Conservation (phyloP, 1,140 invertebrate genomes). For the Holcopasites calliopsidis region DNA sequence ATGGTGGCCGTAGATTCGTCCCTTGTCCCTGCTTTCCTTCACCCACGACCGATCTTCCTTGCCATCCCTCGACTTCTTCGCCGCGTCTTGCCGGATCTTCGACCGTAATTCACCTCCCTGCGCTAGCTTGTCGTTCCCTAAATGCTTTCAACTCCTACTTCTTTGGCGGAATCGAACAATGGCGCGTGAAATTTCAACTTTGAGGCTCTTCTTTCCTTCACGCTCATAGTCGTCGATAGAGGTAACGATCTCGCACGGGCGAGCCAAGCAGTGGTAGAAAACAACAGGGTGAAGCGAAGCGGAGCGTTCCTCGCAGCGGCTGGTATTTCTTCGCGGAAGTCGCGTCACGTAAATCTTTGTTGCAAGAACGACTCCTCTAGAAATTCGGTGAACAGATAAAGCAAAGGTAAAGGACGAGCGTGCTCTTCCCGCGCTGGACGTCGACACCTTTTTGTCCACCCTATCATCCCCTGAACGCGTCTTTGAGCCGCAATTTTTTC, state of each 20-base stretch:
- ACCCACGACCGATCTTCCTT: constrained; percentile 39
- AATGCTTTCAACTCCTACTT: constrained; percentile 77
- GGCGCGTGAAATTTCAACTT: constrained; percentile 79
- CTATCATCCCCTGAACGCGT: no score
- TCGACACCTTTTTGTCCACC: background rate
- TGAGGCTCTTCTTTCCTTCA: constrained; percentile 64
- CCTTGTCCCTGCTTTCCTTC: constrained; percentile 51
- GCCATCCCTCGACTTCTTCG: constrained; percentile 52
- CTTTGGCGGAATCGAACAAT: constrained; percentile 76
- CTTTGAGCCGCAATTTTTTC: no score
- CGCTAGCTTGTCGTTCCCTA: constrained; percentile 69
- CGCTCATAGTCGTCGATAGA: no score
- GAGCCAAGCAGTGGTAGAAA: constrained; percentile 19
- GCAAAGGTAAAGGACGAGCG: background rate
- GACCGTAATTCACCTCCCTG: constrained; percentile 76
- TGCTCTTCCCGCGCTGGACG: background rate
- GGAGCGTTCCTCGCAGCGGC: constrained; percentile 39
- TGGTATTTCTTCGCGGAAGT: constrained; percentile 56
- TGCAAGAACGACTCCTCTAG: constrained; percentile 55
- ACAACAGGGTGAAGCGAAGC: constrained; percentile 42
- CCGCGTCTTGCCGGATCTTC: constrained; percentile 65
- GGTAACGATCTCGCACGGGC: background rate
- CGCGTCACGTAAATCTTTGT: constrained; percentile 59
- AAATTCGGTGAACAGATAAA: constrained; percentile 56
- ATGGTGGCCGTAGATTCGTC: constrained; percentile 44